Evolutionary conservation across 2,888 invertebrate genomes (phyloP).

Genomic region (Tenthredo scrophulariae): DNA sequence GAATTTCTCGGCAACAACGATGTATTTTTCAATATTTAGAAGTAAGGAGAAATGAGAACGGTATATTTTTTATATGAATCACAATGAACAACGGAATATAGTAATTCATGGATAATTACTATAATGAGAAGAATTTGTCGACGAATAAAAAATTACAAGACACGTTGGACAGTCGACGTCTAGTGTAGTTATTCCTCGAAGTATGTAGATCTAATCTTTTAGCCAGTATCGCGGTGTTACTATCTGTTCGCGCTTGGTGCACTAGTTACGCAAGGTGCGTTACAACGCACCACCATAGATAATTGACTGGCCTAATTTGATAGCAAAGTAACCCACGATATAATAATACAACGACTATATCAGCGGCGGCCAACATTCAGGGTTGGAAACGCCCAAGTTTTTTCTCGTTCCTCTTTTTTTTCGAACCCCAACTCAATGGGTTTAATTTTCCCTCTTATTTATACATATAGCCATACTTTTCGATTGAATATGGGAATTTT

Average conservation of each 20-base stretch:
- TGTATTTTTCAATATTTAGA: neutral
- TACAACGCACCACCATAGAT: conserved; percentile 35
- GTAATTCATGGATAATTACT: neutral
- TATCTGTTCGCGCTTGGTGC: neutral
- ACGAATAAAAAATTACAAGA: too few species aligned
- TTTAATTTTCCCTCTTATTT: too few species aligned
- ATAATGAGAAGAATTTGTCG: neutral
- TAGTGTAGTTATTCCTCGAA: neutral
- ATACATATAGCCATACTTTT: too few species aligned
- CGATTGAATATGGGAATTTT: too few species aligned
- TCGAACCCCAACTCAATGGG: neutral
- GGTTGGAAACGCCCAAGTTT: neutral
- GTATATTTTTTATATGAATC: neutral
- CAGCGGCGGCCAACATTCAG: neutral
- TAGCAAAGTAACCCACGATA: conserved; percentile 21
- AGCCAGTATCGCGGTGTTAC: conserved; percentile 8
- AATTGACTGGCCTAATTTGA: conserved; percentile 51
- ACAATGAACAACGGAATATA: too few species aligned
- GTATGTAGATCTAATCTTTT: conserved; percentile 35
- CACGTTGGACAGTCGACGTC: neutral
- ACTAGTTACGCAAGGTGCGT: conserved; percentile 43
- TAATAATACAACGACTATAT: neutral
- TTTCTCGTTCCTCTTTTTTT: neutral
- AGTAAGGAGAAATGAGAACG: neutral
- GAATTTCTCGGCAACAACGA: neutral